These are phyloP conservation scores for Lutjanus argentimaculatus DNA, from an alignment of 2,797 vertebrate species.

Conservation along the genomic window DNA sequence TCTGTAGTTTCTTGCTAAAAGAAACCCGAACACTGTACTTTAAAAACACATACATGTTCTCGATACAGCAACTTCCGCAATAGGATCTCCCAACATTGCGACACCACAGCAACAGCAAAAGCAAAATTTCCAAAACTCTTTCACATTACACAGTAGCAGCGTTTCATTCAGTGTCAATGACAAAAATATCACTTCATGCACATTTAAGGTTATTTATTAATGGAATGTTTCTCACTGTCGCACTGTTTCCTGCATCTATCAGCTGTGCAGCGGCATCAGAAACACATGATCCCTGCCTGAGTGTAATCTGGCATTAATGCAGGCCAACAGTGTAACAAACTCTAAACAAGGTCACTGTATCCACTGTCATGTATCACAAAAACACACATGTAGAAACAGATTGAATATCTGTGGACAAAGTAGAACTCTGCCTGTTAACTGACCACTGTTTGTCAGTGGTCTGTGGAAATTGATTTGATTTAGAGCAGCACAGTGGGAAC, in stretches of 20 bases:
- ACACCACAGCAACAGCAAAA: no score
- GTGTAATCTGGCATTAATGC: not conserved
- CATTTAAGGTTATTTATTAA: not conserved
- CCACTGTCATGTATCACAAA: not conserved
- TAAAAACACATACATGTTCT: no score
- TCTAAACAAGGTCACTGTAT: not conserved
- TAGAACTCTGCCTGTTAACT: not conserved
- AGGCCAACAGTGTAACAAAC: not conserved
- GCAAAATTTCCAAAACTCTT: no score
- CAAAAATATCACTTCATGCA: not conserved
- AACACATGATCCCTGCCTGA: not conserved
- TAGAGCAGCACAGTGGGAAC: not conserved
- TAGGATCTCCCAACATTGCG: no score
- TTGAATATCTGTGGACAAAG: not conserved
- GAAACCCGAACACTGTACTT: no score
- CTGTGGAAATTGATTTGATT: not conserved
- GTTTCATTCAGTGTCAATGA: not conserved
- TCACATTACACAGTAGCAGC: not conserved
- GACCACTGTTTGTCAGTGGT: not conserved
- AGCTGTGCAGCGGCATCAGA: not conserved
- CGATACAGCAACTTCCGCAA: no score
- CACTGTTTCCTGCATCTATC: not conserved
- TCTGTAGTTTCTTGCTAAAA: no score
- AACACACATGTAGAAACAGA: conserved; percentile 9
- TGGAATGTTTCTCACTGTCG: not conserved